phyloP scores from a whole-genome alignment of 2,113 vertebrate species.

The Sinocyclocheilus grahami region DNA sequence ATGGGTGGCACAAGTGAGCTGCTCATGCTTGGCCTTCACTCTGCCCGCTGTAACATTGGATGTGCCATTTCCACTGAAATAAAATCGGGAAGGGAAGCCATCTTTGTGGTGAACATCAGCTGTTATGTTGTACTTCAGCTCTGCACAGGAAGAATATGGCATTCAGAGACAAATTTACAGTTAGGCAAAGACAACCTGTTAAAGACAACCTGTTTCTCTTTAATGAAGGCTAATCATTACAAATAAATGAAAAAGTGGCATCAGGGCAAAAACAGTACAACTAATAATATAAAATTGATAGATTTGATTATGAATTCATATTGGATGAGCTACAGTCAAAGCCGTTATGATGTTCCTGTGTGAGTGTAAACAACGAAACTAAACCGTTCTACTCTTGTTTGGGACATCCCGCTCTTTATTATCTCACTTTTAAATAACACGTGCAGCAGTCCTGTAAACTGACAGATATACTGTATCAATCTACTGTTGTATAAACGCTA shows the following conservation, averaged over 20 bases:
- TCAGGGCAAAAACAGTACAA: background rate
- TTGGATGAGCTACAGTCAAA: background rate
- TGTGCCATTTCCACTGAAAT: conserved; percentile 87
- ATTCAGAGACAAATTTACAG: background rate
- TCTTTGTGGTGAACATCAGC: conserved; percentile 84
- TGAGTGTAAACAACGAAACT: background rate
- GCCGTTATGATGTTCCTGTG: background rate
- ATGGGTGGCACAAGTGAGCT: conserved; percentile 76
- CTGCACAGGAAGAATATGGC: conserved; percentile 68
- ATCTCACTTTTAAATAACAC: background rate
- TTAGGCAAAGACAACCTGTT: background rate
- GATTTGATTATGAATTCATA: background rate
- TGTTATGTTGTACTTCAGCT: conserved; percentile 88
- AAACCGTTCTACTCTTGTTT: background rate
- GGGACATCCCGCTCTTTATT: conserved; percentile 1
- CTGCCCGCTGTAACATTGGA: conserved; percentile 78
- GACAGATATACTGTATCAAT: background rate
- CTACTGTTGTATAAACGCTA: background rate
- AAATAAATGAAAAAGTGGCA: background rate
- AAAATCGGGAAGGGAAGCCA: conserved; percentile 85
- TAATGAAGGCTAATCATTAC: background rate
- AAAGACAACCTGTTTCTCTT: background rate
- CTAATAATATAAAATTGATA: background rate
- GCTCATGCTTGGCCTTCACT: conserved; percentile 68
- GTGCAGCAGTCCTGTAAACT: background rate